phyloP scores from a whole-genome alignment of 2,797 vertebrate genomes.

The Microchirus variegatus region DNA sequence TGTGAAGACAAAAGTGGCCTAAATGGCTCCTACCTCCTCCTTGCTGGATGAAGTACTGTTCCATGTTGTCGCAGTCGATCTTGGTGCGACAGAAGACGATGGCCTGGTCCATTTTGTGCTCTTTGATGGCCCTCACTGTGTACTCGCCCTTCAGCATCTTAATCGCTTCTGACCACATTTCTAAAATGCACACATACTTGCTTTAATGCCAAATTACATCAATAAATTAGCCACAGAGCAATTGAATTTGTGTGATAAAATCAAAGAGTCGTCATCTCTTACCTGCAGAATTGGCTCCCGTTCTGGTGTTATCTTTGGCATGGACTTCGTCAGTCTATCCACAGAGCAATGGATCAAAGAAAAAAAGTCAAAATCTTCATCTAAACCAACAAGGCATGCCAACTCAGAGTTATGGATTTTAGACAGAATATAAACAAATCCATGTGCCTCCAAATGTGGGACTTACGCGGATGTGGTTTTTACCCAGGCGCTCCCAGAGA shows the following conservation, averaged over 20 bases:
- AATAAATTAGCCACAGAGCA: too few relatives aligned
- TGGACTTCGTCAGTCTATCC: slow-evolving; percentile 96
- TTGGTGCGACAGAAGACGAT: slow-evolving; percentile 99
- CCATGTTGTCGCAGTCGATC: slow-evolving; percentile 99
- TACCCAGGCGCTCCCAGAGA: slow-evolving; percentile 92
- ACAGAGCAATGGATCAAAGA: slow-evolving; percentile 9
- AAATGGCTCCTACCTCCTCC: slow-evolving; percentile 87
- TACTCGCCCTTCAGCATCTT: slow-evolving; percentile 99
- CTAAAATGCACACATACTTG: slow-evolving; percentile 64
- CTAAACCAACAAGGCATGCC: neutral
- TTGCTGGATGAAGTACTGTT: slow-evolving; percentile 93
- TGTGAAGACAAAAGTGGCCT: neutral
- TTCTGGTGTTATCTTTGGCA: slow-evolving; percentile 92
- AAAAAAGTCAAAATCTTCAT: neutral
- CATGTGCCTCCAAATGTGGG: neutral
- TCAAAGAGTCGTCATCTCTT: neutral
- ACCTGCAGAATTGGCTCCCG: slow-evolving; percentile 90
- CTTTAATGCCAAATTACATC: neutral
- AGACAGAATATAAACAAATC: too few relatives aligned
- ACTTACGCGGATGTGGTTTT: slow-evolving; percentile 89
- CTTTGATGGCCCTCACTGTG: slow-evolving; percentile 90
- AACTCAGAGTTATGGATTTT: neutral
- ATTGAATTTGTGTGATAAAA: neutral
- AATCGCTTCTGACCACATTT: slow-evolving; percentile 98
- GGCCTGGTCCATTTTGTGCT: slow-evolving; percentile 99